A percentile compares a stretch with the other conserved stretches of the same genome.
phyloP scores from a whole-genome alignment of 2,888 invertebrate genomes.

The Cotesia congregata region DNA sequence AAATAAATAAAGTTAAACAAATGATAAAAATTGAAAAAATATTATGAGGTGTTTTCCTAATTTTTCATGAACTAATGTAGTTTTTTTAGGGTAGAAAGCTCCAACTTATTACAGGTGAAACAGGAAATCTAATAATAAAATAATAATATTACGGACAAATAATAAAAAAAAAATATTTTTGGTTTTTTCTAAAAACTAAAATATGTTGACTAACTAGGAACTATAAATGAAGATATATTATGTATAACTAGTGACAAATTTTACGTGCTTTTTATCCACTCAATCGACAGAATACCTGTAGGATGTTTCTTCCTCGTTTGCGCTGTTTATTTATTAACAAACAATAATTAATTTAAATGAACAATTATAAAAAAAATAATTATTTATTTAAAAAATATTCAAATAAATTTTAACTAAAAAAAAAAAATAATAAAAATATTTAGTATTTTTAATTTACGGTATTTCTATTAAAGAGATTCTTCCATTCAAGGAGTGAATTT shows the following conservation, averaged over 20 bases:
- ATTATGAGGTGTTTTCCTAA: not conserved
- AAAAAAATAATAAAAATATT: slow-evolving; percentile 3
- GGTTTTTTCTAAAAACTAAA: not conserved
- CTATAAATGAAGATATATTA: not conserved
- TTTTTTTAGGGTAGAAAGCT: not conserved
- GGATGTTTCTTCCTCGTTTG: slow-evolving; percentile 68
- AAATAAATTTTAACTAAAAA: slow-evolving; percentile 22
- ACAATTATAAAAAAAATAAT: slow-evolving; percentile 40
- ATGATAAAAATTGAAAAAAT: not conserved
- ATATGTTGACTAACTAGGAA: not conserved
- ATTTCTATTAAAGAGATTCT: not conserved
- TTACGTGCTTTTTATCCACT: slow-evolving; percentile 35
- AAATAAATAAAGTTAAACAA: slow-evolving; percentile 34
- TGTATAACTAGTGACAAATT: not conserved
- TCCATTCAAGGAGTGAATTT: slow-evolving; percentile 15
- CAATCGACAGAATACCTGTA: slow-evolving; percentile 60
- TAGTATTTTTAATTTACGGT: not conserved
- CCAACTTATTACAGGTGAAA: not conserved
- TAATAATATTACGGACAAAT: not conserved
- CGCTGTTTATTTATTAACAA: slow-evolving; percentile 64
- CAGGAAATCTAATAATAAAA: not conserved
- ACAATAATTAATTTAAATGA: slow-evolving; percentile 43
- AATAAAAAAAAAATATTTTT: not conserved
- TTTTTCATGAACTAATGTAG: slow-evolving; percentile 12
- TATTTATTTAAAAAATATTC: slow-evolving; percentile 30